Conservation (phyloP, 2,888 invertebrate species). For the Neocrepidodera transversa region DNA sequence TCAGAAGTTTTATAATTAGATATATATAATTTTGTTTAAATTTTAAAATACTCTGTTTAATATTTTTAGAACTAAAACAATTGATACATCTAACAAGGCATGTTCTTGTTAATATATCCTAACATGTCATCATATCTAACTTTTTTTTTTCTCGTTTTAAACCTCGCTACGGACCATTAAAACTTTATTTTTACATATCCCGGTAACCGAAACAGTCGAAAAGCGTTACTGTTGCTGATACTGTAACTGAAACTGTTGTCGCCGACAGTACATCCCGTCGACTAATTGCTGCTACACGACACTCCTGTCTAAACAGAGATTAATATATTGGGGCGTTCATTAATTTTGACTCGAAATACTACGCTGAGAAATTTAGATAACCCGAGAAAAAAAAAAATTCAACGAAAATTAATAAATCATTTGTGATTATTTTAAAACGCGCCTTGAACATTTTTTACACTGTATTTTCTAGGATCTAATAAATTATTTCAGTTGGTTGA, state of each 20-base stretch:
- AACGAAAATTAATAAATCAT: constrained; percentile 15
- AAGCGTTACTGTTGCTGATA: constrained; percentile 9
- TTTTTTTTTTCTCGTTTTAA: constrained; percentile 9
- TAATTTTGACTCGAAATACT: constrained; percentile 44
- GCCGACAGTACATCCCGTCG: constrained; percentile 54
- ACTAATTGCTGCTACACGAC: constrained; percentile 59
- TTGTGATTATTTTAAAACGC: constrained; percentile 2
- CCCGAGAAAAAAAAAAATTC: constrained; percentile 9
- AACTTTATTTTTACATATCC: constrained; percentile 31
- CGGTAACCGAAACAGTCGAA: constrained; percentile 20
- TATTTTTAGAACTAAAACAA: too few species aligned
- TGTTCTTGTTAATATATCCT: constrained; percentile 1
- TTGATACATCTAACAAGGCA: too few species aligned
- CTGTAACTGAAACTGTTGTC: constrained; percentile 38
- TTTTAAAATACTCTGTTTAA: too few species aligned
- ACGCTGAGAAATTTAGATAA: constrained; percentile 32
- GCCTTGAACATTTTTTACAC: too few species aligned
- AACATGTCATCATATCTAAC: constrained; percentile 11
- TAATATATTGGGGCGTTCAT: constrained; percentile 53
- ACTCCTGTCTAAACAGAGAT: constrained; percentile 58
- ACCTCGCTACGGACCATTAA: constrained; percentile 18
- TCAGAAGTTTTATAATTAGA: too few species aligned
- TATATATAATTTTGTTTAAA: too few species aligned
- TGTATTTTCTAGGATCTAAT: too few species aligned
- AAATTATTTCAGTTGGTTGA: too few species aligned